Base-by-base conservation (phyloP, 1,140 invertebrate genomes). In the Saccostrea cuccullata region DNA sequence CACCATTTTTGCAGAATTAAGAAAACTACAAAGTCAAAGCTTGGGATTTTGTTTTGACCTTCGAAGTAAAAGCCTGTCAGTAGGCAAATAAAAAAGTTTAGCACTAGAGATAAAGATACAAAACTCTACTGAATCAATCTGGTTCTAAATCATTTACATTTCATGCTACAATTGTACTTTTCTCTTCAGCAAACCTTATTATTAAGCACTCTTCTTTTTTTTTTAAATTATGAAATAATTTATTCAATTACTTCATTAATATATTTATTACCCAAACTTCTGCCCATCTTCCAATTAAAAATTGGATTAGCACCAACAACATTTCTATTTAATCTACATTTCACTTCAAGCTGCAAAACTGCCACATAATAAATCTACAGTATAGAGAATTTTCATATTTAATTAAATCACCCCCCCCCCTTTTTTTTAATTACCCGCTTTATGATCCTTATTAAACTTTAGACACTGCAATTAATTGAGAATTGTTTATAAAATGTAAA, bases 71-170 rank as follows among this genome's bases (percentile, higher is more conserved):
- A 47, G 47, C 47, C 47, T 47, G 47, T 5, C 1, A 36, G 30
- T 47, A 9, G 47, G 5, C 47, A 47, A 47, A 6, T 47, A 9
- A 47, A 47, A 47, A 8, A 47, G 30, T 47, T 3, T 13, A 30
- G n/a, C 30, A 83, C 2, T 9, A 55, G 13, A 55, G 13, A 55
- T 4, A 83, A 40, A 40, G 13, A 83, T 15, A 40, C 26, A 47
- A n/a, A 47, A 47, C 47, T 15, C 40, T 56, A 84, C 47, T 56
- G n/a, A n/a, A 84, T 58, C 47, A 1, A 84, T 56, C 83, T 26
- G 55, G 55, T 84, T 56, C 83, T 56, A 84, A 84, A n/a, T 56
- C 47, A n/a, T 56, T 4, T 2, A 8, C n/a, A 23, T 84, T 84
- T 26, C 26, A 55, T 56, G 83, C 55, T 84, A 55, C 55, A 84